Conservation (phyloP, 2,797 vertebrate species). For the Capromys pilorides region DNA sequence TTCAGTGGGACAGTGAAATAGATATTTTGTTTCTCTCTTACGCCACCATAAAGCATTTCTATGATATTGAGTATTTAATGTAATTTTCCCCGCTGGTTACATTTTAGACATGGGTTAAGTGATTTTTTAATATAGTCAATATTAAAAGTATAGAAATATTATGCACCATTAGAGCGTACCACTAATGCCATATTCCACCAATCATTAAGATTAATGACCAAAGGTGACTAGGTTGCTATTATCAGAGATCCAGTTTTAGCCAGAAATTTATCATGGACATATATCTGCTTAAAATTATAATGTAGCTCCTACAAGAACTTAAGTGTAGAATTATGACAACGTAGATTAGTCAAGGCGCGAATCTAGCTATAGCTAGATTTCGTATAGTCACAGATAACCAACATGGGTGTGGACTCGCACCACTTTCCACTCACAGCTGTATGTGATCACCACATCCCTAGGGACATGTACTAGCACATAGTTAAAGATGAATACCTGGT, state of each 20-base stretch:
- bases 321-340: conserved; percentile 17
- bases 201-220: conserved; percentile 39
- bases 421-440: neutral
- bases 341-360: conserved; percentile 43
- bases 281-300: conserved; percentile 45
- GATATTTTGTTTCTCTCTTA: conserved; percentile 48
- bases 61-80: neutral
- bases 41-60: neutral
- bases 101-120: conserved; percentile 57
- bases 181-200: conserved; percentile 18
- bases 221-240: neutral
- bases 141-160: conserved; percentile 62
- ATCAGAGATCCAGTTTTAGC: neutral
- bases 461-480: neutral
- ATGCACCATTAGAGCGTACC: conserved; percentile 12
- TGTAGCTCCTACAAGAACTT: conserved; percentile 36
- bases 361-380: neutral
- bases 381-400: neutral
- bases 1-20: neutral
- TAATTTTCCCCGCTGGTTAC: conserved; percentile 21
- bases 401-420: neutral
- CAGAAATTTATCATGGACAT: conserved; percentile 33
- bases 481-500: conserved; percentile 14
- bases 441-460: neutral
- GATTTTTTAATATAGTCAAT: conserved; percentile 22